These are phyloP conservation scores for Apamea anceps DNA, from an alignment of 2,888 invertebrate genomes.

Conservation along the genomic window DNA sequence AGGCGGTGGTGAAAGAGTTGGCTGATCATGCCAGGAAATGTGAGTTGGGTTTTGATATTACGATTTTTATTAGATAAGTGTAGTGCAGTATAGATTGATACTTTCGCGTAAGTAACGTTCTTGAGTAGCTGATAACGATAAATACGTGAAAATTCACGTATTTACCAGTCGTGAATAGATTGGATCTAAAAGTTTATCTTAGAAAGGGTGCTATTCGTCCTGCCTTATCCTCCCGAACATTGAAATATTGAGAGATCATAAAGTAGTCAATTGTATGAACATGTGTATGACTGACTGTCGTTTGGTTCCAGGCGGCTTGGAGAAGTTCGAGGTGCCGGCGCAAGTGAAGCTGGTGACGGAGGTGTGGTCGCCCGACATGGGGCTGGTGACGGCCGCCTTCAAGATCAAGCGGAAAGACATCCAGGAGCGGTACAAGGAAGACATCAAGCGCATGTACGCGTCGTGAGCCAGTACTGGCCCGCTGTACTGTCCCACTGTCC, in stretches of 20 bases:
- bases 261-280: neutral
- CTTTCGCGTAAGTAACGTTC: neutral
- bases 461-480: conserved; percentile 91
- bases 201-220: neutral
- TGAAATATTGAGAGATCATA: neutral
- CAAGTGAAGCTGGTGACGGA: conserved; percentile 97
- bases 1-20: conserved; percentile 95
- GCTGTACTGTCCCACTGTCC: conserved; percentile 17
- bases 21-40: conserved; percentile 96
- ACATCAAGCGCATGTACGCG: conserved; percentile 98
- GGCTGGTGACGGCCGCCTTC: conserved; percentile 99
- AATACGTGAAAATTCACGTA: too few relatives aligned
- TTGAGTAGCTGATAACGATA: neutral
- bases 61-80: neutral
- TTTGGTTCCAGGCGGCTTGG: conserved; percentile 93
- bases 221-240: neutral
- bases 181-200: neutral
- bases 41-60: conserved; percentile 81
- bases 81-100: neutral
- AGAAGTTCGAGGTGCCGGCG: conserved; percentile 97
- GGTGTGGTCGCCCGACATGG: conserved; percentile 99
- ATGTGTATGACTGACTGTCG: neutral
- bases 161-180: neutral
- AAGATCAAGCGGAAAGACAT: conserved; percentile 99
- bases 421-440: conserved; percentile 97